phyloP scores from a whole-genome alignment of 2,797 vertebrate genomes.

The Hirundo rustica region DNA sequence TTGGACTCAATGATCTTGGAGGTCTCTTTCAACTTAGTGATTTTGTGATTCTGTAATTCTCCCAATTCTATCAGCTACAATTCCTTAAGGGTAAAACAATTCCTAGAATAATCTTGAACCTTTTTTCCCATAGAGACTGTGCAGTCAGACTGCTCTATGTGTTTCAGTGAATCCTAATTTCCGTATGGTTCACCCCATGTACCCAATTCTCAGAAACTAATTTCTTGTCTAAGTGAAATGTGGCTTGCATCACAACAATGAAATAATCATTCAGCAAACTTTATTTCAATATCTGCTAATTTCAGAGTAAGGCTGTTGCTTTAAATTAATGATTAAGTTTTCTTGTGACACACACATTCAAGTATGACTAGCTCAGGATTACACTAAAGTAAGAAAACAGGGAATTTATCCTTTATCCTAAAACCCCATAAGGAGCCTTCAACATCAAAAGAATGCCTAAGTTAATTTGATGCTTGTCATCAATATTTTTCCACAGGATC shows the following conservation, averaged over 20 bases:
- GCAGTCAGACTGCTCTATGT: not conserved
- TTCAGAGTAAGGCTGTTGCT: slow-evolving; percentile 7
- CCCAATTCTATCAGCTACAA: not conserved
- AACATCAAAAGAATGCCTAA: slow-evolving; percentile 68
- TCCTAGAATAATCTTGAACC: not conserved
- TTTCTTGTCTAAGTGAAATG: not conserved
- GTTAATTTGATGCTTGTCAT: slow-evolving; percentile 67
- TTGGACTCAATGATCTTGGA: not conserved
- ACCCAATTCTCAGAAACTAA: not conserved
- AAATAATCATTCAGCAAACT: not conserved
- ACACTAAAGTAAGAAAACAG: slow-evolving; percentile 56
- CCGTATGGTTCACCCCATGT: not conserved
- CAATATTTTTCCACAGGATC: slow-evolving; percentile 53
- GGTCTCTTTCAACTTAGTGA: not conserved
- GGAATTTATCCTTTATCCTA: slow-evolving; percentile 57
- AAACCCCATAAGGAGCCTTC: slow-evolving; percentile 63
- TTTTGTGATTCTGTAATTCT: not conserved
- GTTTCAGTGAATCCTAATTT: not conserved
- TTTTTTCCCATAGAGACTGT: not conserved
- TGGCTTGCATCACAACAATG: not conserved
- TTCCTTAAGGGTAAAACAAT: not conserved
- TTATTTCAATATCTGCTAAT: not conserved
- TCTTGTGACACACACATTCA: slow-evolving; percentile 39
- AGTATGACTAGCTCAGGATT: slow-evolving; percentile 41
- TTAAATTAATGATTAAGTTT: slow-evolving; percentile 51